These are phyloP conservation scores for Thecocarcelia acutangulata DNA, from an alignment of 2,888 invertebrate species.

Conservation along the genomic window DNA sequence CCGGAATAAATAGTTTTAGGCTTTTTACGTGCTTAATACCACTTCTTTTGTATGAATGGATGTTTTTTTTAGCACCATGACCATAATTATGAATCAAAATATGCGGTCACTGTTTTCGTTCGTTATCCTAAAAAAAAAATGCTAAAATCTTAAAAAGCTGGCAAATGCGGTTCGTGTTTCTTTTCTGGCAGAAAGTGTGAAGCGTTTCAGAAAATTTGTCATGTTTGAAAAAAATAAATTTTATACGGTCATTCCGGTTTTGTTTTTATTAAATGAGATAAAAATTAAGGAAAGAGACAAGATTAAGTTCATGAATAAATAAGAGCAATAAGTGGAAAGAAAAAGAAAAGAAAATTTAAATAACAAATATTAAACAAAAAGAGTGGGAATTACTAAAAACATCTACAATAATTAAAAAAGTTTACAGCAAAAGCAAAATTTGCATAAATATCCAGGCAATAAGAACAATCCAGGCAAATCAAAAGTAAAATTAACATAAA, in stretches of 20 bases:
- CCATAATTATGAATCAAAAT: conserved; percentile 23
- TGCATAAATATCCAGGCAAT: neutral
- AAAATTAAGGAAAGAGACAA: conserved; percentile 56
- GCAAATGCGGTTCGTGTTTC: neutral
- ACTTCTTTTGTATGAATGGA: neutral
- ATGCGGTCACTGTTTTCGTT: neutral
- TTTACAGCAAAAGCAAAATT: neutral
- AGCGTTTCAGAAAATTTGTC: conserved; percentile 28
- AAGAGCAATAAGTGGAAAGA: conserved; percentile 39
- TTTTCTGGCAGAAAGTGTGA: neutral
- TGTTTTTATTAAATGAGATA: conserved; percentile 43
- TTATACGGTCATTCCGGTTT: conserved; percentile 31
- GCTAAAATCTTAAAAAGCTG: conserved; percentile 17
- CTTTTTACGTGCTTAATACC: neutral
- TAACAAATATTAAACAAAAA: neutral
- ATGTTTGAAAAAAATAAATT: conserved; percentile 38
- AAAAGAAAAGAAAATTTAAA: conserved; percentile 6
- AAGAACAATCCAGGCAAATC: neutral
- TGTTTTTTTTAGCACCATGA: conserved; percentile 2
- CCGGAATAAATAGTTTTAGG: neutral
- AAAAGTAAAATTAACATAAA: neutral
- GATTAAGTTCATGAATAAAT: conserved; percentile 27
- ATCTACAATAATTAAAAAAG: conserved; percentile 1
- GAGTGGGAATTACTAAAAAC: neutral
- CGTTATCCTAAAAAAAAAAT: neutral